A percentile compares a stretch with the other conserved stretches of the same genome.
Conservation (phyloP, 2,888 invertebrate species). For the Embidobia sp. region DNA sequence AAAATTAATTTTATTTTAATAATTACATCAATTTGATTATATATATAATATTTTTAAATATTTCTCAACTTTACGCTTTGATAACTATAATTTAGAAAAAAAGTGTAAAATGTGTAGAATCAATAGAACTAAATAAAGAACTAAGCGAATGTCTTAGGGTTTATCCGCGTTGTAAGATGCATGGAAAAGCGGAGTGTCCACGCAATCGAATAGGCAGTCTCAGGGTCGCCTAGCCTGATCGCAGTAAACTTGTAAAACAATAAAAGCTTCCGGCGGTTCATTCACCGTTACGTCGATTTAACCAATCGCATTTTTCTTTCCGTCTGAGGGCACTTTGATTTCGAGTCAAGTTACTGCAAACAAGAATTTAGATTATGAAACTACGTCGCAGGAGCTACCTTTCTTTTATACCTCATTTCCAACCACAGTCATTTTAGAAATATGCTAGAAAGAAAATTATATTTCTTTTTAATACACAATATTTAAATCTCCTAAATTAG, state of each 20-base stretch:
- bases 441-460: too few species aligned
- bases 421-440: too few species aligned
- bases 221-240: constrained; percentile 57
- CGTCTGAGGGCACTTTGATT: constrained; percentile 48
- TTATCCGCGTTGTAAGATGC: constrained; percentile 42
- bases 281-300: constrained; percentile 66
- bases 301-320: constrained; percentile 56
- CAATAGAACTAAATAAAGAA: constrained; percentile 18
- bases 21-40: too few species aligned
- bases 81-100: too few species aligned
- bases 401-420: too few species aligned
- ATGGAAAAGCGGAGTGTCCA: constrained; percentile 61
- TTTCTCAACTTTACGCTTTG: too few species aligned
- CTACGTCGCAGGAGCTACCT: too few species aligned
- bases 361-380: constrained; percentile 15
- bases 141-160: constrained; percentile 36
- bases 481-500: too few species aligned
- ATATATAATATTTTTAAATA: too few species aligned
- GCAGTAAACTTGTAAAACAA: constrained; percentile 80
- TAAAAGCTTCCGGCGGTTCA: constrained; percentile 80
- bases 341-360: constrained; percentile 14
- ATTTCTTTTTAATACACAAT: too few species aligned
- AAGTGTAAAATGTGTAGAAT: not conserved
- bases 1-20: too few species aligned
- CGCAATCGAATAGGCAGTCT: constrained; percentile 74